Conservation (phyloP, 2,113 vertebrate genomes). For the Trematocara marginatum region DNA sequence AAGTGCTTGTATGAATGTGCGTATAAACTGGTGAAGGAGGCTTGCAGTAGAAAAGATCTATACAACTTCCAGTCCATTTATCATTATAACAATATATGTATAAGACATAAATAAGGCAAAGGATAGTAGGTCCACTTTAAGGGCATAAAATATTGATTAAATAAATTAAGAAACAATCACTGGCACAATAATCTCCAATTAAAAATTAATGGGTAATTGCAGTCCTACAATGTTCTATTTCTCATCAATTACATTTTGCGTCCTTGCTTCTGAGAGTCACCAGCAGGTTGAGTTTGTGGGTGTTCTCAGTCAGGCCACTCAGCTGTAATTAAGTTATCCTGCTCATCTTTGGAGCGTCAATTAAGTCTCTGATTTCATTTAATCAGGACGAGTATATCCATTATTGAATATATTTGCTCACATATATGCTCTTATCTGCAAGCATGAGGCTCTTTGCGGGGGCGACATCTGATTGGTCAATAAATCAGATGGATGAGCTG, state of each 20-base stretch:
- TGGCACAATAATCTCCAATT: neutral
- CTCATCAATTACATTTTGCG: neutral
- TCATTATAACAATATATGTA: neutral
- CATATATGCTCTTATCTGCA: constrained; percentile 27
- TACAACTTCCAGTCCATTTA: neutral
- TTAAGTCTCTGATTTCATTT: constrained; percentile 34
- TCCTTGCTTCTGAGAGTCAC: neutral
- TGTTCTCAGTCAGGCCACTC: neutral
- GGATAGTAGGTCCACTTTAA: neutral
- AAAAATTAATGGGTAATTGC: neutral
- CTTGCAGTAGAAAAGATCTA: neutral
- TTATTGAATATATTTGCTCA: constrained; percentile 51
- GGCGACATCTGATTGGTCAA: constrained; percentile 33
- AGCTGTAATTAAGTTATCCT: constrained; percentile 11
- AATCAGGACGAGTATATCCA: neutral
- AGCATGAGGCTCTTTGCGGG: neutral
- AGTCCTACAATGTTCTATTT: neutral
- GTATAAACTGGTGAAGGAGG: neutral
- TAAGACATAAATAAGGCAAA: neutral
- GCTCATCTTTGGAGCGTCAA: neutral
- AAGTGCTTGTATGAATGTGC: neutral
- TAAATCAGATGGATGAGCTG: constrained; percentile 33
- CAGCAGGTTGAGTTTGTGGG: neutral
- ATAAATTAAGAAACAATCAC: neutral
- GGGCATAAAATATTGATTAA: neutral